phyloP scores from a whole-genome alignment of 1,140 invertebrate genomes.

The Drosophila asahinai region DNA sequence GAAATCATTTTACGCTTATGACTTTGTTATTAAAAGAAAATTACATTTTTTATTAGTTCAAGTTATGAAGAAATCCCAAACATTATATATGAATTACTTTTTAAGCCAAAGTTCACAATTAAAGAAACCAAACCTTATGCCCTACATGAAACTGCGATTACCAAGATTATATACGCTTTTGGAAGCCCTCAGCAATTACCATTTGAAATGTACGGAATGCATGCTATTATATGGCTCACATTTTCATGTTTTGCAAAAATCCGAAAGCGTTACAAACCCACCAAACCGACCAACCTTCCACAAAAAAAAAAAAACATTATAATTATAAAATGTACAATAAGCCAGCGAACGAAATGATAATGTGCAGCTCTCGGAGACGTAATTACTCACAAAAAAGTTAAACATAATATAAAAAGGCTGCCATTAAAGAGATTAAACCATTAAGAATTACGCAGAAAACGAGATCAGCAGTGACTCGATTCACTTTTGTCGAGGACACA shows the following conservation, averaged over 20 bases:
- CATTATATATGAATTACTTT: conserved; percentile 6
- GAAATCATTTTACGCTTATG: neutral
- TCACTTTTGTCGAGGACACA: conserved; percentile 36
- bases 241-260: conserved; percentile 35
- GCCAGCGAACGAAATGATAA: conserved; percentile 16
- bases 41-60: neutral
- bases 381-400: conserved; percentile 34
- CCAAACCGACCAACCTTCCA: conserved; percentile 21
- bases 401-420: conserved; percentile 20
- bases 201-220: conserved; percentile 22
- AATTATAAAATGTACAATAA: conserved; percentile 25
- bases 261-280: conserved; percentile 36
- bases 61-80: neutral
- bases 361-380: conserved; percentile 21
- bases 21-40: neutral
- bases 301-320: conserved; percentile 29
- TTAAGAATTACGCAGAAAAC: conserved; percentile 46
- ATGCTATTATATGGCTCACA: conserved; percentile 40
- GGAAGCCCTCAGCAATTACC: conserved; percentile 34
- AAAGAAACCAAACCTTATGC: neutral
- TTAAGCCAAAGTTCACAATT: neutral
- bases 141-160: conserved; percentile 4
- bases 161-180: conserved; percentile 14
- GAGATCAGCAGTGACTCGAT: conserved; percentile 34
- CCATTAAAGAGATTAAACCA: conserved; percentile 36